Evolutionary conservation across 2,113 vertebrate genomes (phyloP), one percentile per base, ranked within the genome.

Genomic region (Tetrax tetrax): DNA sequence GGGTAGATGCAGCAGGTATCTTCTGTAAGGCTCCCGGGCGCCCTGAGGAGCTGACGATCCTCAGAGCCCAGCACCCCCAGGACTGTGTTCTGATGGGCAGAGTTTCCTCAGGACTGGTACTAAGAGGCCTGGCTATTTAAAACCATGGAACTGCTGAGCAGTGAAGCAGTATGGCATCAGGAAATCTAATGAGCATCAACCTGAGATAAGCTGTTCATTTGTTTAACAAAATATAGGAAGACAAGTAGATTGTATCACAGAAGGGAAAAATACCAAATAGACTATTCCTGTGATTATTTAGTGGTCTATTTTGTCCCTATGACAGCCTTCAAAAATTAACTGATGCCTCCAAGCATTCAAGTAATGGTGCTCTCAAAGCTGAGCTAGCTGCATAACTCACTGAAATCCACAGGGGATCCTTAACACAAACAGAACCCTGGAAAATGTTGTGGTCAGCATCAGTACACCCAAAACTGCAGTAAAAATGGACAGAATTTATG

Each of bases 401-500:
- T 68, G 51, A 63, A 97, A 90, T 92, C 60, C 53, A 70, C 2
- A 12, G 48, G 28, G 68, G 38, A 71, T 28, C 60, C 83, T 95
- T 93, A 89, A 81, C 31, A 94, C 69, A 97, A 95, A 95, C 33
- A 87, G 35, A 81, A 84, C 33, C 48, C 63, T 68, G 72, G 76
- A 97, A 96, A 97, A 83, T 65, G 57, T 90, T 65, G n/a, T 91
- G 81, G 89, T 96, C 79, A 94, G 57, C 79, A 90, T 25, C 75
- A 74, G 14, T 71, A 92, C 78, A 93, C 48, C 61, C 64, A 94
- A 70, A 77, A 85, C 38, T 72, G 85, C 43, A 78, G 27, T 85
- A 95, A 96, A 92, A 96, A 80, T 31, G 45, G 70, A 47, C 19
- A 37, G 81, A 94, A 98, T 97, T 97, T 95, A 97, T 90, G 23